Percentiles rank a stretch among this genome's conserved stretches.
Evolutionary conservation across 1,140 invertebrate genomes (phyloP).

Genomic region (Drosophila eugracilis): DNA sequence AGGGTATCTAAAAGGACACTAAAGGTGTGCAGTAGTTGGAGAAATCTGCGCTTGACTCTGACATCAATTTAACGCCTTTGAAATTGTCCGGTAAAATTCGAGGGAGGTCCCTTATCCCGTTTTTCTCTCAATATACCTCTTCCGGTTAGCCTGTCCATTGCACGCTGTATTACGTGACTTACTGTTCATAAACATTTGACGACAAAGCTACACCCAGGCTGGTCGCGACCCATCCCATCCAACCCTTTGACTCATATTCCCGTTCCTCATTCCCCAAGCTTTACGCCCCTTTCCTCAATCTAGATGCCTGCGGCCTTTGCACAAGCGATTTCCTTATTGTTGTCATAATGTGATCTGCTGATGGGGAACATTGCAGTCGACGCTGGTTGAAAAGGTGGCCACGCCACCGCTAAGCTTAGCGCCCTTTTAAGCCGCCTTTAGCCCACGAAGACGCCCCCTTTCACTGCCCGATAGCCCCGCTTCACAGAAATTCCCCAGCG

Average conservation of each 20-base stretch:
- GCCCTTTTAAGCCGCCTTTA: neutral
- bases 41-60: conserved; percentile 64
- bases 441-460: neutral
- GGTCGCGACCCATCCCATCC: too few relatives aligned
- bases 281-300: neutral
- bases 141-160: conserved; percentile 22
- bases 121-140: neutral
- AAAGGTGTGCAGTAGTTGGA: conserved; percentile 7
- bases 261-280: neutral
- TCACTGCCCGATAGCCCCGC: neutral
- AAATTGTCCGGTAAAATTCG: conserved; percentile 53
- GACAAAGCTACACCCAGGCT: conserved; percentile 12
- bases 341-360: conserved; percentile 67
- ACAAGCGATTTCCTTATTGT: conserved; percentile 81
- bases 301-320: conserved; percentile 46
- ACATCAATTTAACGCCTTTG: conserved; percentile 68
- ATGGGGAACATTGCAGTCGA: conserved; percentile 15
- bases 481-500: neutral
- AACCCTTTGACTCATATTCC: too few relatives aligned
- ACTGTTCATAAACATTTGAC: conserved; percentile 69
- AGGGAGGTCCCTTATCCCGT: neutral
- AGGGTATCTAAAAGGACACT: neutral
- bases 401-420: neutral
- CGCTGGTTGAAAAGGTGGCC: conserved; percentile 9
- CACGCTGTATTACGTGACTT: conserved; percentile 48